These are phyloP conservation scores for Automeris io DNA, from an alignment of 2,888 invertebrate genomes.

Conservation along the genomic window DNA sequence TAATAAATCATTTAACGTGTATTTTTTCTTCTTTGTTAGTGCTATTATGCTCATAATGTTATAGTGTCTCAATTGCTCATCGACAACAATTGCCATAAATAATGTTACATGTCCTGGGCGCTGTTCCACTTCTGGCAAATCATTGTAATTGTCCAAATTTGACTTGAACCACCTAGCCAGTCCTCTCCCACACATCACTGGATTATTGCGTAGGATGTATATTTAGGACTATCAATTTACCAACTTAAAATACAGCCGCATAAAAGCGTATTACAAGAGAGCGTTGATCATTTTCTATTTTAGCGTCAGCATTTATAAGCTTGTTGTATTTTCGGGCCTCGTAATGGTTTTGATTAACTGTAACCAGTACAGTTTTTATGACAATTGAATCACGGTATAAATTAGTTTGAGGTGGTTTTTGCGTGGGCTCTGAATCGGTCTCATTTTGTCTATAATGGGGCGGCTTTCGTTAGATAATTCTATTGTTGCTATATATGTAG, in stretches of 20 bases:
- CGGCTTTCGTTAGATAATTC: background rate
- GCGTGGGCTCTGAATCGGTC: background rate
- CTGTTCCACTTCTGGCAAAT: constrained; percentile 41
- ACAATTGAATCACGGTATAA: constrained; percentile 5
- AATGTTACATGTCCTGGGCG: constrained; percentile 40
- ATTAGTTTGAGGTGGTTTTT: background rate
- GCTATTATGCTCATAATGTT: too few species aligned
- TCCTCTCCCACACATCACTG: constrained; percentile 1
- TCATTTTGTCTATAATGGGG: background rate
- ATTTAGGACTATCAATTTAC: constrained; percentile 10
- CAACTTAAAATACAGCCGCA: constrained; percentile 2
- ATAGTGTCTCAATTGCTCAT: too few species aligned
- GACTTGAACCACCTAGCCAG: constrained; percentile 14
- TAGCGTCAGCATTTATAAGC: background rate
- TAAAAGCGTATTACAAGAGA: background rate
- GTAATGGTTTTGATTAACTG: constrained; percentile 8
- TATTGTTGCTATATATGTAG: too few species aligned
- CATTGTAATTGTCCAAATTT: constrained; percentile 49
- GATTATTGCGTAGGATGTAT: constrained; percentile 27
- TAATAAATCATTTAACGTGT: too few species aligned
- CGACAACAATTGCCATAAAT: constrained; percentile 30
- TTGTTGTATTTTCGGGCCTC: constrained; percentile 6
- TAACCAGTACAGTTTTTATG: constrained; percentile 7
- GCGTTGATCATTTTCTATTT: background rate
- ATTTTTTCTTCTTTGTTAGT: too few species aligned